Base-by-base conservation (phyloP, 1,140 invertebrate species). In the Cylas formicarius region DNA sequence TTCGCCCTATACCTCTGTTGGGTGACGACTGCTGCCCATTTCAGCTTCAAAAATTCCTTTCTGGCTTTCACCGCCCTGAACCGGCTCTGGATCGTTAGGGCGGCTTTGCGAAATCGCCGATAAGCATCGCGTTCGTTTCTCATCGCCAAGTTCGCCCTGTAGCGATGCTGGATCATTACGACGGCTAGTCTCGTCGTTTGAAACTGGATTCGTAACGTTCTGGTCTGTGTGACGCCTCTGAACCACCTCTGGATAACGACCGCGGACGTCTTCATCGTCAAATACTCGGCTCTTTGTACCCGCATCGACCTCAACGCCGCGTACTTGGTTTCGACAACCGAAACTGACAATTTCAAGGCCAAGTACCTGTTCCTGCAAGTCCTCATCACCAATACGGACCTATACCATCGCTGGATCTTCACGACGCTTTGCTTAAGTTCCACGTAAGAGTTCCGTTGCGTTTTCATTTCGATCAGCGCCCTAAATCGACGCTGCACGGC, bases 51-150 rank as follows among this genome's bases (percentile, higher is more conserved):
- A 4, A 63, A 44, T 52, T 61, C 69, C 18, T 56, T 31, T 38
- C 57, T 28, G 6, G 29, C 28, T 51, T 32, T 51, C 52, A n/a
- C n/a, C n/a, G 46, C 68, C 57, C 69, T 68, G n/a, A 2, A 22
- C 58, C 56, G n/a, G n/a, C n/a, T n/a, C n/a, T 80, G 76, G 21
- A 80, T 59, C 2, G 48, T 31, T 9, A 63, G 50, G 14, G 60
- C 62, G 7, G 67, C 58, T 3, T 56, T 49, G 43, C 60, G 62
- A 6, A 69, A 48, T 17, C 11, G n/a, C 16, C 62, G 11, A 48
- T 62, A 73, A 13, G 56, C 14, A 18, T 36, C 20, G n/a, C 61
- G 55, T 16, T 51, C 46, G 35, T 47, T 44, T 5, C n/a, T 27
- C 8, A 8, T 11, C 23, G 18, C 9, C 18, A 16, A 13, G 9